Base-by-base conservation (phyloP, 92 coral and sea anemone genomes). In the Porites rus region DNA sequence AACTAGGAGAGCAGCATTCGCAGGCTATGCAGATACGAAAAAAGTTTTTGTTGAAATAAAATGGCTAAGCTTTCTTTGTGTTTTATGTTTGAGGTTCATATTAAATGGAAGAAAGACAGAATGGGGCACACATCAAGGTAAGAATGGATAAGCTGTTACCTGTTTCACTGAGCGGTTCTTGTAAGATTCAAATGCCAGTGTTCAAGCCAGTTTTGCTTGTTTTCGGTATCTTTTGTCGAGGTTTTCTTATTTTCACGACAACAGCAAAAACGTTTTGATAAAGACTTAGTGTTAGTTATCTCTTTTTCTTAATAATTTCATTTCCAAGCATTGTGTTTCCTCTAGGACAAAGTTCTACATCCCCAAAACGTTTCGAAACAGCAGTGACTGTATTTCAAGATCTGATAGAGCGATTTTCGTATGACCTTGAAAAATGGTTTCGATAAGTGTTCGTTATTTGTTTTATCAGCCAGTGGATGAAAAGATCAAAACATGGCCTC, bases 101-200 rank as follows among this genome's bases (percentile, higher is more conserved):
- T 94, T 54, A 83, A 89, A 51, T 97, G 99, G 99, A 83, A 85
- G 24, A 80, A 74, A 22, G 89, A 88, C 28, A 92, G 85, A 80
- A 84, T 86, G 63, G 77, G 83, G 24, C 91, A 76, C 54, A 73
- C 93, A 73, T 53, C 81, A 38, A 88, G 90, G 90, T 91, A 88
- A 56, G 96, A 54, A 64, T 38, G 13, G 2, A 25, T 13, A n/a
- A 16, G 13, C 67, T 63, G 20, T n/a, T 63, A 63, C 20, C 7
- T 16, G 67, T 63, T 1, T 7, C 38, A 21, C 70, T 19, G 21
- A 20, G 5, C 46, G 20, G 18, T 65, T 17, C 70, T 65, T 65
- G 20, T 9, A 19, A 10, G 73, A 2, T 53, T 3, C 19, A 11
- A 6, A 10, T 56, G 11, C 11, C 61, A 56, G 61, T 10, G 10